A percentile compares a stretch with the other conserved stretches of the same genome.
Evolutionary conservation across 2,113 vertebrate species (phyloP).

Genomic region (Regulus satrapa): DNA sequence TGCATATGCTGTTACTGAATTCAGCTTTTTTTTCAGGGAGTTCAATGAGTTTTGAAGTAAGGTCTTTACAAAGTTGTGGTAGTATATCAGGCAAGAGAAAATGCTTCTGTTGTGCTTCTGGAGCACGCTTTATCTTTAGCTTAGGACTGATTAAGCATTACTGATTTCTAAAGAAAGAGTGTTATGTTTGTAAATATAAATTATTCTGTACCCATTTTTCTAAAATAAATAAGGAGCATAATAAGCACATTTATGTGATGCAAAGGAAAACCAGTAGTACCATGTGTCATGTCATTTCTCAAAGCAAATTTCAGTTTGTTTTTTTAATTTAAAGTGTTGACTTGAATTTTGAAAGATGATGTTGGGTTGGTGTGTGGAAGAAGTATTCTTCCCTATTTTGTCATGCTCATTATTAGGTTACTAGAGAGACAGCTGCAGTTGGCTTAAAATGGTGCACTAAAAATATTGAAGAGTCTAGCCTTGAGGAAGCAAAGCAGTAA

Average conservation of each 20-base stretch:
- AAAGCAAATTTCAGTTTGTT: neutral
- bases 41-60: neutral
- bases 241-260: neutral
- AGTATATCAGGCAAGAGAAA: neutral
- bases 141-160: neutral
- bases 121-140: neutral
- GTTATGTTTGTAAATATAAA: neutral
- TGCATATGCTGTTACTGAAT: neutral
- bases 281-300: neutral
- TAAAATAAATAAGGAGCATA: neutral
- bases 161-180: neutral
- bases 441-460: neutral
- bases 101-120: neutral
- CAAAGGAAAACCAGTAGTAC: neutral
- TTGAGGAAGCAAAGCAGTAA: neutral
- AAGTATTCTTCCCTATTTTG: neutral
- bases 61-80: neutral
- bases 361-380: neutral
- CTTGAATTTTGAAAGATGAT: neutral
- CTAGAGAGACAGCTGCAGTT: neutral
- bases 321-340: neutral
- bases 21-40: neutral
- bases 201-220: neutral
- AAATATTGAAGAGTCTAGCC: neutral
- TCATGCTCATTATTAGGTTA: neutral